Conservation (phyloP, 2,113 vertebrate genomes). For the Platanista minor region DNA sequence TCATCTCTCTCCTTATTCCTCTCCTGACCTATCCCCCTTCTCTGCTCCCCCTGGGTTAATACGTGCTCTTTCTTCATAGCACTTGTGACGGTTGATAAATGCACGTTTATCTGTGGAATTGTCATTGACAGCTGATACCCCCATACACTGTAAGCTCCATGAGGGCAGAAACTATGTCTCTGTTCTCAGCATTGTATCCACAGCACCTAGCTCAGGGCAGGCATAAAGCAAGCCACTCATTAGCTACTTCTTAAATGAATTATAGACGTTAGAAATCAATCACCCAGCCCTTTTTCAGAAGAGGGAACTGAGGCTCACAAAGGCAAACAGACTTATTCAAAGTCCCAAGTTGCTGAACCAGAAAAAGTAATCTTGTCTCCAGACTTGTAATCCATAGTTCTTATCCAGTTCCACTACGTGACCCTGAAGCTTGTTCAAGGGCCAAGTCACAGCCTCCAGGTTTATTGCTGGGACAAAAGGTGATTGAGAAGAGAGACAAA, state of each 20-base stretch:
- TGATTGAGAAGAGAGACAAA: constrained; percentile 64
- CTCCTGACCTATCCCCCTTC: too few species aligned
- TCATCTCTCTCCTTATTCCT: not conserved
- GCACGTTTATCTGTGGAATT: not conserved
- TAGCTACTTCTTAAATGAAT: not conserved
- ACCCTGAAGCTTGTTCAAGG: not conserved
- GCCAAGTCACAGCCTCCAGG: constrained; percentile 21
- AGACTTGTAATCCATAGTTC: not conserved
- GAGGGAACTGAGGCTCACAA: constrained; percentile 19
- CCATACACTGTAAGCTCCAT: not conserved
- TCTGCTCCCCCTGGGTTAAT: not conserved
- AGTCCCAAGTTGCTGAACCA: not conserved
- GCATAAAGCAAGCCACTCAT: not conserved
- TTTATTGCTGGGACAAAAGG: constrained; percentile 55
- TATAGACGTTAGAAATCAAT: not conserved
- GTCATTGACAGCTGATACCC: not conserved
- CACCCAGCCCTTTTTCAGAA: not conserved
- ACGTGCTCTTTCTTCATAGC: not conserved
- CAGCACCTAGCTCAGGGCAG: not conserved
- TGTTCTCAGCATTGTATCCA: not conserved
- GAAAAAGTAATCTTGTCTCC: not conserved
- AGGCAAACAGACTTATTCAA: not conserved
- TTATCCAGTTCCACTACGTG: not conserved
- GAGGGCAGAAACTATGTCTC: not conserved
- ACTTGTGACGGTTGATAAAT: not conserved